phyloP scores from a whole-genome alignment of 1,140 invertebrate genomes.

The Drosophila gunungcola region DNA sequence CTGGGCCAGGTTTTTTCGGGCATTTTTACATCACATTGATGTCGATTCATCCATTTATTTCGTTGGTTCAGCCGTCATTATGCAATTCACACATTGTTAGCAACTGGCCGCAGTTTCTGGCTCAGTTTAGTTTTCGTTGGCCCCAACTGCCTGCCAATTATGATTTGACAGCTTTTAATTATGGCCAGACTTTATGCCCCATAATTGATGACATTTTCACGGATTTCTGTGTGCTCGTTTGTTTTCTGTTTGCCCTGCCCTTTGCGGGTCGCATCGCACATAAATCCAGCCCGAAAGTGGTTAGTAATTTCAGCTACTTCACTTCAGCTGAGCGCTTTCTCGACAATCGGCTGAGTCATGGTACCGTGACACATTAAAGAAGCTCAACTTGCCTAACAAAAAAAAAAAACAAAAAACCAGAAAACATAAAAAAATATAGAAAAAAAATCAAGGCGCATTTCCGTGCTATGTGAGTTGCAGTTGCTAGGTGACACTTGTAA shows the following conservation, averaged over 20 bases:
- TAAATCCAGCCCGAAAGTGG: conserved; percentile 28
- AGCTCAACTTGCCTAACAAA: conserved; percentile 13
- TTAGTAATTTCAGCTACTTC: conserved; percentile 30
- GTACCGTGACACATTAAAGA: conserved; percentile 55
- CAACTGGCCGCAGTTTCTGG: conserved; percentile 17
- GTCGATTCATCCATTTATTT: conserved; percentile 34
- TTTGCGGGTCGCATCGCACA: conserved; percentile 51
- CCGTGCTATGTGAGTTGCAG: conserved; percentile 4
- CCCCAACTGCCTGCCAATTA: conserved; percentile 59
- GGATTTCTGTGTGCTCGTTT: conserved; percentile 23
- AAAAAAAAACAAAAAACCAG: neutral
- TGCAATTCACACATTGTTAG: conserved; percentile 79
- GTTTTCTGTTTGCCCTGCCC: conserved; percentile 23
- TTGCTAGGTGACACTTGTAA: conserved; percentile 7
- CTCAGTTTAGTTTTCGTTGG: conserved; percentile 6
- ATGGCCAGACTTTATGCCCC: conserved; percentile 47
- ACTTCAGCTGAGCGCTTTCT: conserved; percentile 46
- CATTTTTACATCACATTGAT: conserved; percentile 45
- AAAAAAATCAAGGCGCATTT: conserved; percentile 17
- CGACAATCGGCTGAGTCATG: conserved; percentile 40
- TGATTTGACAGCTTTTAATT: conserved; percentile 79
- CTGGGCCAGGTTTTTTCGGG: conserved; percentile 33
- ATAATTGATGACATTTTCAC: conserved; percentile 75
- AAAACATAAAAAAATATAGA: neutral
- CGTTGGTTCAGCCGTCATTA: conserved; percentile 45